Base-by-base conservation (phyloP, 2,797 vertebrate species). In the Novumbra hubbsi region DNA sequence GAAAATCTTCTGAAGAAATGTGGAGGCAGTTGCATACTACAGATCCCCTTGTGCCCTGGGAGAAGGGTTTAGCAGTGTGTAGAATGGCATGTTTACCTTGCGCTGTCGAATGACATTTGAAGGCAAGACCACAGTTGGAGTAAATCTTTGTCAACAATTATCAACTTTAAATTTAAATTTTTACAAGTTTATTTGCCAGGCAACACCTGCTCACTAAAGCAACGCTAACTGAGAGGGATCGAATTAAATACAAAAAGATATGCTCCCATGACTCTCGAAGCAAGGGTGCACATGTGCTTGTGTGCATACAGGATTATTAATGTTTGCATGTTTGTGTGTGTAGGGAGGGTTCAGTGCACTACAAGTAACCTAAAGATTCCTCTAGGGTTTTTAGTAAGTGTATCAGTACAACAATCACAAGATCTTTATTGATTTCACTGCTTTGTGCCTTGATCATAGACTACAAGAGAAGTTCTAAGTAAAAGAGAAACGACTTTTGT, bases 1-100 rank as follows among this genome's bases (percentile, higher is more conserved):
- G 88, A 86, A 90, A 90, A 91, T 88, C 87, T 24, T 60, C 55
- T 6, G 84, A 85, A 89, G 87, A 88, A 91, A 90, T 90, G 83
- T 86, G 87, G 88, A 83, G 41, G 14, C 41, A 45, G 87, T 89
- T 70, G 74, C 85, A 88, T 82, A 88, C 86, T 81, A 85, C 86
- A 85, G 88, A 90, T 88, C 85, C 12, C 41, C 2, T 12, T 45
- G 41, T 45, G 14, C 9, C 41, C 84, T 87, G 12, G 14, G 11
- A 24, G 55, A 4, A 60, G 21, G 19, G 55, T 11, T 60, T 60
- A 60, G 55, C 24, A 21, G 12, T 27, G n/a, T 60, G 55, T 27
- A 24, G 55, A 60, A 60, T 60, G 21, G 21, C 21, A 27, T 60
- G 55, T 27, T 60, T 60, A 60, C 21, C 21, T 60, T 21, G 55